phyloP scores from a whole-genome alignment of 2,113 vertebrate species.

The Cygnus buccinator region DNA sequence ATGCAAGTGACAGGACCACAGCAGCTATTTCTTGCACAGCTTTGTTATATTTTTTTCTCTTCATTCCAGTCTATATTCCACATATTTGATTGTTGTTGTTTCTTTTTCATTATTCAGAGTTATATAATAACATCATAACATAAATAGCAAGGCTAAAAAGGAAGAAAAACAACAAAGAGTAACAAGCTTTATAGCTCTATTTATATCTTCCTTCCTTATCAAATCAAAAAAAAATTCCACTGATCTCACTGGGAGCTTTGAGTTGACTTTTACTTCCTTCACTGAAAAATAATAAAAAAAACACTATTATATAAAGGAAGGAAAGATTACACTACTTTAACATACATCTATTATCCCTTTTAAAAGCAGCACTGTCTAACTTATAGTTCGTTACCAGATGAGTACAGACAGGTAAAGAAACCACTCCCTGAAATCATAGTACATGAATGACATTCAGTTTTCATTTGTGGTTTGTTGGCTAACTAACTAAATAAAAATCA shows the following conservation, averaged over 20 bases:
- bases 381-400: not conserved
- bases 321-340: not conserved
- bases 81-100: not conserved
- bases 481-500: not conserved
- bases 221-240: not conserved
- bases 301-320: not conserved
- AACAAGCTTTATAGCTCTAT: not conserved
- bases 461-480: not conserved
- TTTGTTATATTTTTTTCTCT: not conserved
- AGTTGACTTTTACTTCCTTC: not conserved
- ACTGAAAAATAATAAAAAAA: not conserved
- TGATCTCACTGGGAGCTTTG: not conserved
- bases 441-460: not conserved
- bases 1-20: conserved; percentile 7
- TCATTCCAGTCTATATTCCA: not conserved
- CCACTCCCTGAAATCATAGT: not conserved
- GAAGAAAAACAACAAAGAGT: not conserved
- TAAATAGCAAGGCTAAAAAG: not conserved
- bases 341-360: not conserved
- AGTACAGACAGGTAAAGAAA: not conserved
- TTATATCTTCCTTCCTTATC: not conserved
- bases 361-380: not conserved
- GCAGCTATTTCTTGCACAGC: not conserved
- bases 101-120: not conserved
- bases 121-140: not conserved